Conservation (phyloP, 2,888 invertebrate genomes). For the Drosophila ustulata region DNA sequence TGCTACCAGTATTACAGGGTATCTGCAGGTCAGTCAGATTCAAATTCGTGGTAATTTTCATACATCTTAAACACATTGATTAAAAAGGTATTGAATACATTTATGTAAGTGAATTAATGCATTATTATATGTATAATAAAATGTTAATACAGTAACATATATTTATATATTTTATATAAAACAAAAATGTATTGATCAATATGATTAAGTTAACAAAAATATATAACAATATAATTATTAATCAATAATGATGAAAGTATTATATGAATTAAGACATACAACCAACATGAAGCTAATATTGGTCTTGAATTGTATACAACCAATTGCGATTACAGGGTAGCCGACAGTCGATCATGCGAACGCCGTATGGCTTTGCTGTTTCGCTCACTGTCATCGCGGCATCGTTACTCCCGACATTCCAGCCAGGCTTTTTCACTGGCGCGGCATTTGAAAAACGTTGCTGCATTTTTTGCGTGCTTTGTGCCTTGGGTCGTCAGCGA, state of each 20-base stretch:
- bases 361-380: not conserved
- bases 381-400: constrained; percentile 39
- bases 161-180: not conserved
- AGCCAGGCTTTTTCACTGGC: constrained; percentile 37
- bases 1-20: too few species aligned
- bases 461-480: constrained; percentile 75
- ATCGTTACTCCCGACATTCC: constrained; percentile 49
- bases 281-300: too few species aligned
- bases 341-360: not conserved
- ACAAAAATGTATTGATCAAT: not conserved
- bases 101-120: too few species aligned
- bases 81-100: too few species aligned
- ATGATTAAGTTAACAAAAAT: not conserved
- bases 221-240: not conserved
- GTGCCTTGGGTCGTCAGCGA: constrained; percentile 34
- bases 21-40: not conserved
- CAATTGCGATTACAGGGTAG: constrained; percentile 8
- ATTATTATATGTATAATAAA: too few species aligned
- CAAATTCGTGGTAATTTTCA: too few species aligned
- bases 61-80: too few species aligned
- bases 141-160: too few species aligned
- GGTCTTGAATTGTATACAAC: too few species aligned
- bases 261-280: too few species aligned
- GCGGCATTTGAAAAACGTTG: constrained; percentile 80
- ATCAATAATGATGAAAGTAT: too few species aligned